Evolutionary conservation across 1,140 invertebrate species (phyloP).

Genomic region (Capitella teleta): DNA sequence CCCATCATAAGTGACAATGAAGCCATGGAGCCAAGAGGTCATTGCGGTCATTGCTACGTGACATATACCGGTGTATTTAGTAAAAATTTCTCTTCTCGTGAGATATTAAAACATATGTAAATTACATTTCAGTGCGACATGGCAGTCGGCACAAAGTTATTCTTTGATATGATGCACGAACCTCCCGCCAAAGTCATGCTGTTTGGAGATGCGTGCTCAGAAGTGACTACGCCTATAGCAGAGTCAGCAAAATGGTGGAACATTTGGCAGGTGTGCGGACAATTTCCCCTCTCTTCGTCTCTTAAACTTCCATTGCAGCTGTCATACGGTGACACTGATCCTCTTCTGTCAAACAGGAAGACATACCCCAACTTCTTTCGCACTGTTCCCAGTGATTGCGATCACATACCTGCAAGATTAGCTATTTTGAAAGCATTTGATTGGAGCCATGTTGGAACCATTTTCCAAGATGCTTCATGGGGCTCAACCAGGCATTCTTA

Average conservation of each 20-base stretch:
- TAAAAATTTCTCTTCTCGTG: neutral
- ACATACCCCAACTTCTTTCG: slow-evolving; percentile 85
- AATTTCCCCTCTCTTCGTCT: no score
- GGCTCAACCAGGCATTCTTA: slow-evolving; percentile 21
- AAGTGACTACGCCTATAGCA: slow-evolving; percentile 92
- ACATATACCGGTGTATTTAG: neutral
- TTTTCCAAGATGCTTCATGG: slow-evolving; percentile 70
- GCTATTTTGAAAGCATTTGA: slow-evolving; percentile 81
- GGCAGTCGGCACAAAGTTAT: slow-evolving; percentile 91
- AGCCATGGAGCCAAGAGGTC: neutral
- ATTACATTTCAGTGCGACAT: slow-evolving; percentile 75
- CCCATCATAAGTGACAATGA: neutral
- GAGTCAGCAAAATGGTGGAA: slow-evolving; percentile 96
- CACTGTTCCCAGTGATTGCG: slow-evolving; percentile 47
- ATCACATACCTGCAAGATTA: slow-evolving; percentile 84
- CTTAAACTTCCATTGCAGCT: slow-evolving; percentile 54
- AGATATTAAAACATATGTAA: neutral
- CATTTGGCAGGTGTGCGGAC: slow-evolving; percentile 64
- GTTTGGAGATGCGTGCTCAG: slow-evolving; percentile 90
- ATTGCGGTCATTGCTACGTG: neutral
- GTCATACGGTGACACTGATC: slow-evolving; percentile 95
- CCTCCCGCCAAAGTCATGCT: slow-evolving; percentile 81
- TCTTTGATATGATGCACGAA: slow-evolving; percentile 96
- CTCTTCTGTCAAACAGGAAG: slow-evolving; percentile 80
- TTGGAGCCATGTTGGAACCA: slow-evolving; percentile 92